These are phyloP conservation scores for Heteractis magnifica DNA, from an alignment of 92 coral and sea anemone species.

Conservation along the genomic window DNA sequence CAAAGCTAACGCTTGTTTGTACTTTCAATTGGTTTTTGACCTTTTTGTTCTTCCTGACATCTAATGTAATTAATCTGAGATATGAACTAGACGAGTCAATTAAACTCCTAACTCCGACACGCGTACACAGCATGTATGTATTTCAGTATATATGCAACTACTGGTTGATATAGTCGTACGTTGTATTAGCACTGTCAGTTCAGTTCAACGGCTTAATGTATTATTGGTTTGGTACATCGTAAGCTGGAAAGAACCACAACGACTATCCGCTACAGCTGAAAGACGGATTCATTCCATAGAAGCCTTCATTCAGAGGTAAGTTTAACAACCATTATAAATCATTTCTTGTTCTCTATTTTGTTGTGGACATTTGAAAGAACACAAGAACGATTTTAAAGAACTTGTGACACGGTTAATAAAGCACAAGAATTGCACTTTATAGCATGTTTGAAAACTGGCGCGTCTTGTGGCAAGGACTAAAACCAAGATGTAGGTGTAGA, in stretches of 20 bases:
- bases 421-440: too few relatives aligned
- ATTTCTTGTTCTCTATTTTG: too few relatives aligned
- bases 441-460: too few relatives aligned
- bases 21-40: slow-evolving; percentile 5
- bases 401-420: too few relatives aligned
- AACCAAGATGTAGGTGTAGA: too few relatives aligned
- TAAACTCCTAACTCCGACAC: background rate
- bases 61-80: background rate
- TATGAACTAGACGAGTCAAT: slow-evolving; percentile 1
- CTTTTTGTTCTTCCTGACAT: slow-evolving; percentile 1
- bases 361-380: too few relatives aligned
- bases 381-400: too few relatives aligned
- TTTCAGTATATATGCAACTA: background rate
- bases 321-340: too few relatives aligned
- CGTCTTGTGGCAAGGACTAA: too few relatives aligned
- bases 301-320: too few relatives aligned
- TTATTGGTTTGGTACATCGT: too few relatives aligned
- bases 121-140: slow-evolving; percentile 5
- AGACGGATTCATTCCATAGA: too few relatives aligned
- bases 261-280: background rate
- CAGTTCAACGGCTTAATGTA: background rate
- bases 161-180: background rate
- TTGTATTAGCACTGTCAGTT: background rate
- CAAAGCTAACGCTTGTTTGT: background rate
- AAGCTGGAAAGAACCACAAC: background rate